A percentile compares a stretch with the other conserved stretches of the same genome.
These are phyloP conservation scores for Neoitamus cyanurus DNA, from an alignment of 2,888 invertebrate species.

Conservation along the genomic window DNA sequence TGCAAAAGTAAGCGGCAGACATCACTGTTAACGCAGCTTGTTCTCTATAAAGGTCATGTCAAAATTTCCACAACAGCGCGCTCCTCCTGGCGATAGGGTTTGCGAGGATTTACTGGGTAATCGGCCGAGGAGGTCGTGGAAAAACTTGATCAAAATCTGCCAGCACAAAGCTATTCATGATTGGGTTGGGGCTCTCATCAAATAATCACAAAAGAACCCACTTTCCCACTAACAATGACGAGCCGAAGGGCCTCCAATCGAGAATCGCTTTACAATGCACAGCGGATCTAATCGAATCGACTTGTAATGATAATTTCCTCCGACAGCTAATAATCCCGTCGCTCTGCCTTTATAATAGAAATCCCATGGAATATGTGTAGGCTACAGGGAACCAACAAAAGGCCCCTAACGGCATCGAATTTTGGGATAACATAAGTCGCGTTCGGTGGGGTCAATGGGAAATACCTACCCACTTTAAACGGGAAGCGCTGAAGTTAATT, in stretches of 20 bases:
- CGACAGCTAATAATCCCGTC: not conserved
- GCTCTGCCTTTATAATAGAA: not conserved
- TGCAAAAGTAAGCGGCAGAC: constrained; percentile 7
- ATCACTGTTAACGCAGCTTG: not conserved
- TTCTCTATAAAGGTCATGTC: not conserved
- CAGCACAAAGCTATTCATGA: constrained; percentile 13
- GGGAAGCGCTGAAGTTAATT: not conserved
- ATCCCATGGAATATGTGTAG: not conserved
- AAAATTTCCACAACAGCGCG: constrained; percentile 3
- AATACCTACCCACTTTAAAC: not conserved
- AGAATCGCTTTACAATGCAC: not conserved
- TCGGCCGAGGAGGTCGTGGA: not conserved
- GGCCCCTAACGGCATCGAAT: not conserved
- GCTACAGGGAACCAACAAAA: not conserved
- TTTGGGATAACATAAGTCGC: not conserved
- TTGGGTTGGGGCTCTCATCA: constrained; percentile 28
- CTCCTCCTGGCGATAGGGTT: not conserved
- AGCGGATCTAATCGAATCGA: not conserved
- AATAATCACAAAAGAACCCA: constrained; percentile 29
- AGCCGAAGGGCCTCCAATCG: not conserved
- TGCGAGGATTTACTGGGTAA: not conserved
- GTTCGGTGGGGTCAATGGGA: not conserved
- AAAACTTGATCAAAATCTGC: constrained; percentile 31
- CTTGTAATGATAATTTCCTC: not conserved
- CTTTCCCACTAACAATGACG: not conserved